Evolutionary conservation across 2,797 vertebrate genomes (phyloP), one percentile per base, ranked within the genome.

Genomic region (Tenualosa thibaudeaui): DNA sequence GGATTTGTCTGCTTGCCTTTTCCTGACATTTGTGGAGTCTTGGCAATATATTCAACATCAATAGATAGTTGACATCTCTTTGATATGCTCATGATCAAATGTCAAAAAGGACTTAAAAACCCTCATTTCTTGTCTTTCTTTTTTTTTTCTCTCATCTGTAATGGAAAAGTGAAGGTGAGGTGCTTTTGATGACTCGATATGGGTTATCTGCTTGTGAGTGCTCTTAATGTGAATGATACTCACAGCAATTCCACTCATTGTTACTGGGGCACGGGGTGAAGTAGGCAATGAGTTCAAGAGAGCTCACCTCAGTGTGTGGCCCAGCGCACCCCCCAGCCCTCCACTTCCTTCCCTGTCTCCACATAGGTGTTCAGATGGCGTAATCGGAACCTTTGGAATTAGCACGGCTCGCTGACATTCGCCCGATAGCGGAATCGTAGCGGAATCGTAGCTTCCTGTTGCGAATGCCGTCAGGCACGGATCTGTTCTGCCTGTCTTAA

Each of bases 61-160:
- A 40, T 31, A 31, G 31, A 71, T 24, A 15, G n/a, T 71, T 31
- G 65, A 15, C 31, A 40, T 71, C 65, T 71, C 65, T 71, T 71
- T 71, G 65, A 71, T 71, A 71, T 71, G 26, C 65, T 31, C 12
- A 15, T 40, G n/a, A 71, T 71, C 65, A 71, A 71, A 71, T 71
- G 65, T 71, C 65, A 71, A 71, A 71, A 71, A 40, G 65, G 65
- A 71, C 26, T 65, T 26, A 65, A 65, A n/a, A 17, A 56, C 62
- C 24, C 2, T 26, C 22, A 10, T 65, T 82, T 86, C 22, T 81
- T 51, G 5, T 51, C 9, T 12, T 51, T 51, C 8, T 51, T 40
- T 62, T 86, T 86, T 83, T 12, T 65, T 31, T 65, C 5, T 71
- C 37, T 71, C 26, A 37, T 71, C 65, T 71, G 65, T 40, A 71